A percentile compares a stretch with the other conserved stretches of the same genome.
phyloP scores from a whole-genome alignment of 2,113 vertebrate species.

The Australoheros scitulus region DNA sequence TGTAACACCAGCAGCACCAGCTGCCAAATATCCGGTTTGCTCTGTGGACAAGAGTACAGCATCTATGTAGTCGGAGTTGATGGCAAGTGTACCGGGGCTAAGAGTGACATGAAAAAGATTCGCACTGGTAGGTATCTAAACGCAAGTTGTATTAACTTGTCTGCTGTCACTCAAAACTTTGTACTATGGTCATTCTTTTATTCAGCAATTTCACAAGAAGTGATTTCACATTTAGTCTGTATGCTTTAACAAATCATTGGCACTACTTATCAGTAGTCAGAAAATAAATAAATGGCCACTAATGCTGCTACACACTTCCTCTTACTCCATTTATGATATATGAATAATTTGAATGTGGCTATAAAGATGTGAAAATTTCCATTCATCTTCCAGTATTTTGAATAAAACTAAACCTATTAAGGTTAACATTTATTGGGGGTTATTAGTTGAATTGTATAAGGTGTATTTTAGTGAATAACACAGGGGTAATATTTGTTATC shows the following conservation, averaged over 20 bases:
- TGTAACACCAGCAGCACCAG: conserved; percentile 68
- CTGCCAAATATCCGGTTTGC: conserved; percentile 71
- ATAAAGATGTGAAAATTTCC: not conserved
- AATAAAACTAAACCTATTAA: too few relatives aligned
- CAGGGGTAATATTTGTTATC: not conserved
- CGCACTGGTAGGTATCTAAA: conserved; percentile 66
- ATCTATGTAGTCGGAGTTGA: conserved; percentile 72
- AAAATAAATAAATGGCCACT: not conserved
- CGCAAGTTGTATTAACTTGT: not conserved
- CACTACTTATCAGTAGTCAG: not conserved
- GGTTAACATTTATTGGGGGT: too few relatives aligned
- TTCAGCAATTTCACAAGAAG: not conserved
- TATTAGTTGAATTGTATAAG: too few relatives aligned
- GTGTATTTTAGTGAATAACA: not conserved
- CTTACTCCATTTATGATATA: not conserved
- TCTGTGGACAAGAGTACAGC: conserved; percentile 77
- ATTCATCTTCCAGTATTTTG: not conserved
- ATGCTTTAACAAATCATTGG: not conserved
- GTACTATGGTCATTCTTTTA: not conserved
- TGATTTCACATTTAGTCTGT: not conserved
- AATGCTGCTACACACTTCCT: not conserved
- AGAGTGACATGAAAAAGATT: conserved; percentile 60
- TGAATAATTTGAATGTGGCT: not conserved
- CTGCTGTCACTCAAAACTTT: not conserved
- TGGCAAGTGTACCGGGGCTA: conserved; percentile 66